Base-by-base conservation (phyloP, 1,140 invertebrate species). In the Drosophila pectinifera region DNA sequence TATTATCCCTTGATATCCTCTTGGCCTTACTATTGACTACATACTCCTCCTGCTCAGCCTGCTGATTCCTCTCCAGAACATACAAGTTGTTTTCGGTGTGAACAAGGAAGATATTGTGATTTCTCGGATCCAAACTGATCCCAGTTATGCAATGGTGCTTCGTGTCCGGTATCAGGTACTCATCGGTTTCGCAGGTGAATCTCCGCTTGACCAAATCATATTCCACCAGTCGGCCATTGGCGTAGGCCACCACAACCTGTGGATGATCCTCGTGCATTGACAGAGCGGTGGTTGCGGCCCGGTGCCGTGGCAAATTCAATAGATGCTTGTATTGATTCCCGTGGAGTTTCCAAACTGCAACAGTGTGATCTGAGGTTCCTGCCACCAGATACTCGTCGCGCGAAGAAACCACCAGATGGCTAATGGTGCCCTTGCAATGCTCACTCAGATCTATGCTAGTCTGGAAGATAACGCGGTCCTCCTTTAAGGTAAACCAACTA, bases 221-320 rank as follows among this genome's bases (percentile, higher is more conserved):
- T 82, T 97, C 96, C 18, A 96, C 88, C 45, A 97, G 93, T 94
- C 95, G 95, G 74, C 95, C 95, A 93, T 97, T 95, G 2, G 95
- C 93, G 92, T 96, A 97, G 4, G 94, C 94, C 8, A 96, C 92
- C 22, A 96, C 93, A 6, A 97, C 84, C 70, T 93, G 93, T 8
- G 94, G 92, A 1, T 89, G 90, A 2, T 81, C 70, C 18, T 93
- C 92, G 68, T 96, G 94, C 8, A 97, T 92, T 4, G 94, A 93
- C 67, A 97, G 89, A 0, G 95, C 95, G 1, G 95, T 95, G 0
- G 95, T 94, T 28, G 94, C 91, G 49, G 93, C 95, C 2, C 91
- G 86, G 78, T 96, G 95, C n/a, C 93, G 94, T 0, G 96, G 96
- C 61, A 97, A 90, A 48, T 93, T 93, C 53, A 94, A 88, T 41